Conservation (phyloP, 2,113 vertebrate species). For the Centropus bengalensis region DNA sequence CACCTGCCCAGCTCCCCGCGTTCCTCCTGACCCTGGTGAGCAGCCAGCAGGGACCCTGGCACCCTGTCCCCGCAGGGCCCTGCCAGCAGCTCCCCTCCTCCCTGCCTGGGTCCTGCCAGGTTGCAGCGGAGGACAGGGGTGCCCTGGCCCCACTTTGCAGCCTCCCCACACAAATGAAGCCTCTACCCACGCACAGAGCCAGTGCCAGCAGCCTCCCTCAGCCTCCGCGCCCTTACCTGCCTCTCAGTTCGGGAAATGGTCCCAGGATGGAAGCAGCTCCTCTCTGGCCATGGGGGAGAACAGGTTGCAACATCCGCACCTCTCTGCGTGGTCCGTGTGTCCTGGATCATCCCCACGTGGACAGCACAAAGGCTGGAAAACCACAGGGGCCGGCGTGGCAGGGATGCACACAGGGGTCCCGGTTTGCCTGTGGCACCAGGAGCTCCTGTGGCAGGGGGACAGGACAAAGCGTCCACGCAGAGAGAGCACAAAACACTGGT, state of each 20-base stretch:
- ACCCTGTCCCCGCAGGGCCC: background rate
- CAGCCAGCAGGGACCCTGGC: background rate
- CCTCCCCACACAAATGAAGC: background rate
- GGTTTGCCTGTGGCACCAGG: background rate
- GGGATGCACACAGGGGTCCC: background rate
- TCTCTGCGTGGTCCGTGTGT: background rate
- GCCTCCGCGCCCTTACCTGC: background rate
- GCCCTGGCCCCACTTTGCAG: accelerated
- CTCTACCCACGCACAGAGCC: background rate
- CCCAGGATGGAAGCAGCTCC: background rate
- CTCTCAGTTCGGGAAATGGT: background rate
- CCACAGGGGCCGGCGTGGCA: background rate
- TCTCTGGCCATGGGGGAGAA: accelerated
- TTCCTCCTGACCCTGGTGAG: background rate
- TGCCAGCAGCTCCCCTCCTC: background rate
- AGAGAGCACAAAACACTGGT: conserved; percentile 24
- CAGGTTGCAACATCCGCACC: background rate
- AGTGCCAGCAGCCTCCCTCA: background rate
- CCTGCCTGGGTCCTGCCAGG: conserved; percentile 41
- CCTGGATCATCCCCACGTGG: accelerated
- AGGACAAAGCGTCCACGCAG: background rate
- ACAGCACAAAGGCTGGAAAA: background rate
- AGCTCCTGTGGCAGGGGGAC: background rate
- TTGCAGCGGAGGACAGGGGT: background rate
- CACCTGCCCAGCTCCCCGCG: background rate